Percentiles rank a stretch among this genome's conserved stretches.
These are phyloP conservation scores for Drosophila bunnanda DNA, from an alignment of 2,888 invertebrate species.

Conservation along the genomic window DNA sequence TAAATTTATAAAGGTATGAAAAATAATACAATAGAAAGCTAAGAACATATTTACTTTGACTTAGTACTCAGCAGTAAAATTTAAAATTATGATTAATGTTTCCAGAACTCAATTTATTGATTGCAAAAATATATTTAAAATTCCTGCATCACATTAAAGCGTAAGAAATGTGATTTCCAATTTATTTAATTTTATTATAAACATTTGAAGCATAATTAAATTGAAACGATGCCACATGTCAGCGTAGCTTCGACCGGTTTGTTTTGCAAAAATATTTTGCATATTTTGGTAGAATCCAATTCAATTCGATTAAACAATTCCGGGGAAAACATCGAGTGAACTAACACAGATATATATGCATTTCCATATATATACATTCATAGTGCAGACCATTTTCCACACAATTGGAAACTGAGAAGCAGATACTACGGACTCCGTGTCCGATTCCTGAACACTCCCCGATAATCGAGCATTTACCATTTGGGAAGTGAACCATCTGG, in stretches of 20 bases:
- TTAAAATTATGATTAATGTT: background rate
- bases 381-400: conserved; percentile 18
- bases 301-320: conserved; percentile 6
- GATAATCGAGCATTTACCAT: conserved; percentile 64
- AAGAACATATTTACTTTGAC: background rate
- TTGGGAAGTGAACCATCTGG: conserved; percentile 63
- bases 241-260: background rate
- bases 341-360: conserved; percentile 2
- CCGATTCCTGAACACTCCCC: conserved; percentile 42
- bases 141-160: background rate
- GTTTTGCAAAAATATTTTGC: conserved; percentile 1
- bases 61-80: background rate
- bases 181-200: background rate
- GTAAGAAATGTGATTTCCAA: background rate
- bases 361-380: background rate
- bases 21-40: background rate
- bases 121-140: background rate
- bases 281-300: conserved; percentile 4
- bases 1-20: background rate
- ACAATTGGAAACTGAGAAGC: conserved; percentile 15
- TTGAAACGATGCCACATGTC: background rate
- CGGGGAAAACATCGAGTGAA: conserved; percentile 2
- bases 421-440: conserved; percentile 4
- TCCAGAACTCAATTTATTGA: background rate
- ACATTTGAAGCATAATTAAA: conserved; percentile 6